phyloP scores from a whole-genome alignment of 2,888 invertebrate species.

The Neoitamus cyanurus region DNA sequence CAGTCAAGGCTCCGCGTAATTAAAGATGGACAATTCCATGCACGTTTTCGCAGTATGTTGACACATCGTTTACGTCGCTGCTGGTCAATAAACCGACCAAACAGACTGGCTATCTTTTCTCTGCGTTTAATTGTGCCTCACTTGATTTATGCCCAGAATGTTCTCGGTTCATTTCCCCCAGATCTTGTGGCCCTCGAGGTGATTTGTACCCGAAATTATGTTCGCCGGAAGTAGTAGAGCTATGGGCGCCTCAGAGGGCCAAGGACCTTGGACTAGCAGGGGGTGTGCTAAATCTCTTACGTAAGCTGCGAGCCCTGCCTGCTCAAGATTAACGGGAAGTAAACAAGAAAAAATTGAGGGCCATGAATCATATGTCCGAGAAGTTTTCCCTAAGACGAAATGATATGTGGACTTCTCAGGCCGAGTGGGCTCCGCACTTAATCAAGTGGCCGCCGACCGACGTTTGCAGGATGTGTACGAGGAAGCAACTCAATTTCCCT shows the following conservation, averaged over 20 bases:
- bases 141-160: conserved; percentile 25
- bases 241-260: not conserved
- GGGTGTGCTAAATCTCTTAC: not conserved
- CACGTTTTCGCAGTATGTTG: conserved; percentile 35
- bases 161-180: conserved; percentile 15
- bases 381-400: not conserved
- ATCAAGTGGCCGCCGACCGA: conserved; percentile 24
- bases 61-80: conserved; percentile 23
- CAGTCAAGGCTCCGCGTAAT: not conserved
- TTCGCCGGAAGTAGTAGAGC: not conserved
- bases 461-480: not conserved
- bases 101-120: not conserved
- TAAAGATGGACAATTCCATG: not conserved
- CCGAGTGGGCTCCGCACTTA: conserved; percentile 13
- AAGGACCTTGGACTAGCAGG: not conserved
- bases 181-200: conserved; percentile 2
- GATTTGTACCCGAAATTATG: conserved; percentile 16
- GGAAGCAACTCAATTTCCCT: not conserved
- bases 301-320: not conserved
- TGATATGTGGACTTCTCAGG: conserved; percentile 7
- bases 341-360: conserved; percentile 28
- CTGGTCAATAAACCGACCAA: conserved; percentile 19
- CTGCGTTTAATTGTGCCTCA: conserved; percentile 2
- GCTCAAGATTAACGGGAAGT: conserved; percentile 32
- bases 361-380: conserved; percentile 37